Evolutionary conservation across 2,888 invertebrate species (phyloP).

Genomic region (Dynastes hyllus): DNA sequence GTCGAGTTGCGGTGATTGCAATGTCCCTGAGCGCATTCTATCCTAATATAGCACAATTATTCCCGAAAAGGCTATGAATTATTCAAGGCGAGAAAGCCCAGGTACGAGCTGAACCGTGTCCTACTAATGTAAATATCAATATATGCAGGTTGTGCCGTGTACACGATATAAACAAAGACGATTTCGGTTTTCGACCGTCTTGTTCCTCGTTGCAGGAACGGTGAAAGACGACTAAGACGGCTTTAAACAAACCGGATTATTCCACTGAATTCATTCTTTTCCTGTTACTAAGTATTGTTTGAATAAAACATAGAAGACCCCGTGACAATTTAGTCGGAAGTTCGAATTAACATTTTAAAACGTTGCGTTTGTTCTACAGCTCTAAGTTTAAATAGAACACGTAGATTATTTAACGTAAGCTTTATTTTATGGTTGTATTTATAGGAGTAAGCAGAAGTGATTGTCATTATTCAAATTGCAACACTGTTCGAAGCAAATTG

Average conservation of each 20-base stretch:
- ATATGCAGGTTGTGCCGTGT: constrained; percentile 45
- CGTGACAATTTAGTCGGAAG: constrained; percentile 18
- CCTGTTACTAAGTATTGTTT: constrained; percentile 1
- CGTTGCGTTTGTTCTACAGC: neutral
- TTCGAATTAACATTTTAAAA: constrained; percentile 36
- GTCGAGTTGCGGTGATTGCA: constrained; percentile 8
- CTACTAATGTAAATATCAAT: constrained; percentile 50
- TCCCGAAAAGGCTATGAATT: constrained; percentile 46
- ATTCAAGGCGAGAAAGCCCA: constrained; percentile 33
- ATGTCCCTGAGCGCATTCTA: constrained; percentile 21
- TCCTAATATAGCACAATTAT: constrained; percentile 50
- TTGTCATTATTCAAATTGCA: too few species aligned
- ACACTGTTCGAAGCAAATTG: too few species aligned
- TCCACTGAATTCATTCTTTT: constrained; percentile 25
- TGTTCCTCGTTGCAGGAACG: neutral
- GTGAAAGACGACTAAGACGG: constrained; percentile 6
- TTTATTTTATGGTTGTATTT: too few species aligned
- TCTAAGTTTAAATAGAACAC: neutral
- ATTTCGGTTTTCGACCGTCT: neutral
- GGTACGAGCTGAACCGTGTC: constrained; percentile 32
- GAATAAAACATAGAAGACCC: constrained; percentile 35
- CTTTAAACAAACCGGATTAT: constrained; percentile 34
- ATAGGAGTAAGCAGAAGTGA: too few species aligned
- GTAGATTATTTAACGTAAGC: neutral
- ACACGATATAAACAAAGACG: constrained; percentile 35